Base-by-base conservation (phyloP, 2,113 vertebrate genomes). In the Anhinga anhinga region DNA sequence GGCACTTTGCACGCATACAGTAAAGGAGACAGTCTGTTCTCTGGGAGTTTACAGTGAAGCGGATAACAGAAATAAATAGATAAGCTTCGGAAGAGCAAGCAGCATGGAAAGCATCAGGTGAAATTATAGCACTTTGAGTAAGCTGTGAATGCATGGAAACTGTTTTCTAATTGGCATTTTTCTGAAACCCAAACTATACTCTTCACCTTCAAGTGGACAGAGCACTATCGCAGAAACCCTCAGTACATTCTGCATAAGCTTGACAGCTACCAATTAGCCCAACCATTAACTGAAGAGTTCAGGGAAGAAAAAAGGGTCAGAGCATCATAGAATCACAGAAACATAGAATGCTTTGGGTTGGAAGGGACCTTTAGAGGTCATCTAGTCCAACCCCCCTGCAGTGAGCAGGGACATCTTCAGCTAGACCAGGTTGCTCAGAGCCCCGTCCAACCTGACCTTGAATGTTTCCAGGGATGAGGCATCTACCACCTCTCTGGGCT, bases 181-280 rank as follows among this genome's bases (percentile, higher is more conserved):
- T 77, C 86, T 84, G 50, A 92, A 95, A 82, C 49, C 11, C 55
- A 61, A 82, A 52, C 66, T 55, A 11, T 19, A 40, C 9, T 1
- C 2, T 49, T 93, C 70, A 29, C 40, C 79, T 94, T 88, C 45
- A 82, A 90, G 62, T 80, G 87, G 78, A 74, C 94, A 77, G 74
- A 87, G 58, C 38, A 42, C 38, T 62, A 63, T 85, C 32, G 0
- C 42, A 80, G 36, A 76, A 89, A 70, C 18, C 42, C 47, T 82
- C 58, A 21, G 66, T 38, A 90, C 15, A 50, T 69, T 87, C 81
- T 88, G 58, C 15, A 38, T 62, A 66, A 90, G 42, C 42, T 47
- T 90, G 89, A 94, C 89, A 97, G 84, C 50, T 86, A 90, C 74
- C 67, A 70, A 49, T 94, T 91, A 94, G 63, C 26, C 45, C 74